Conservation (phyloP, 2,888 invertebrate species). For the Hirudinaria manillensis region DNA sequence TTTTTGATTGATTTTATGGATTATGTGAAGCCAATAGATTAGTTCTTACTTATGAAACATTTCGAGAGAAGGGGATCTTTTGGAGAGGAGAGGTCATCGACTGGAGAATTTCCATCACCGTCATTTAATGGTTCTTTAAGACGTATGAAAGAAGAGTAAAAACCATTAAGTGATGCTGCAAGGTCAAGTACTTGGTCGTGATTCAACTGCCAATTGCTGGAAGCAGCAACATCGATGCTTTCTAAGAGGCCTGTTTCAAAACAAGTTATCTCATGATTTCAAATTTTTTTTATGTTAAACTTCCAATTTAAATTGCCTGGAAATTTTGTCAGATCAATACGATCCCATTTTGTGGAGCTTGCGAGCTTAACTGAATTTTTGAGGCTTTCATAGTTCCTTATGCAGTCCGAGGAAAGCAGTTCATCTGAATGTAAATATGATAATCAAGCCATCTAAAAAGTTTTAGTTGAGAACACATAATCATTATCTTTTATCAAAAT, state of each 20-base stretch:
- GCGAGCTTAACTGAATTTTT: slow-evolving; percentile 51
- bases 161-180: slow-evolving; percentile 51
- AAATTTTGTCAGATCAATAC: slow-evolving; percentile 51
- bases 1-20: no score
- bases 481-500: background rate
- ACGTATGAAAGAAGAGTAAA: slow-evolving; percentile 38
- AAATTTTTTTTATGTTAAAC: no score
- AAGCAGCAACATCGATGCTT: slow-evolving; percentile 49
- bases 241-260: slow-evolving; percentile 48
- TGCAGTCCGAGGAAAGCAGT: slow-evolving; percentile 35
- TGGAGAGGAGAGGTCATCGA: background rate
- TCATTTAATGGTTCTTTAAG: no score
- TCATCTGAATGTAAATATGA: background rate
- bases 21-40: no score
- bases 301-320: slow-evolving; percentile 48
- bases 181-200: slow-evolving; percentile 52
- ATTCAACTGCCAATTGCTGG: slow-evolving; percentile 49
- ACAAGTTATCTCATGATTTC: no score
- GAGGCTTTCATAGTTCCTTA: slow-evolving; percentile 47
- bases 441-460: background rate
- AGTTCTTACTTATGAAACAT: no score
- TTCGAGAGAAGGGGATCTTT: background rate
- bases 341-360: slow-evolving; percentile 47
- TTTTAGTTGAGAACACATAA: no score
- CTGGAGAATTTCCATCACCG: background rate